Evolutionary conservation across 2,888 invertebrate species (phyloP).

Genomic region (Caenorhabditis doughertyi): DNA sequence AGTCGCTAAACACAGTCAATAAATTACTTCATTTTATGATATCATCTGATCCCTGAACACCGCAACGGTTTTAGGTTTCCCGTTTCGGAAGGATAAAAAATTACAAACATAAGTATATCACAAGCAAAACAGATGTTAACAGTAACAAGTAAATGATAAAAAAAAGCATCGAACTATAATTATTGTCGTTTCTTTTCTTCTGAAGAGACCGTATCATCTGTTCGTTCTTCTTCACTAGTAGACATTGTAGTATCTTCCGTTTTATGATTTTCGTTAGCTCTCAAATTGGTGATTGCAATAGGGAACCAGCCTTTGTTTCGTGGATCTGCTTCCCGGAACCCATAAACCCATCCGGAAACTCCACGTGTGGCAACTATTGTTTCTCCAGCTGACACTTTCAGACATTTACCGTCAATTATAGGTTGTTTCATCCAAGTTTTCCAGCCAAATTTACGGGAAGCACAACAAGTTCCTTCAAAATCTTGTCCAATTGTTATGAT

Average conservation of each 20-base stretch:
- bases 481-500: slow-evolving; percentile 54
- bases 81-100: background rate
- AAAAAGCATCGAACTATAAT: background rate
- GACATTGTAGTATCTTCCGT: background rate
- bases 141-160: slow-evolving; percentile 2
- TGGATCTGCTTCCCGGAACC: slow-evolving; percentile 61
- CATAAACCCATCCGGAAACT: slow-evolving; percentile 76
- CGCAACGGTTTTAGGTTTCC: background rate
- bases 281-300: slow-evolving; percentile 45
- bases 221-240: slow-evolving; percentile 7
- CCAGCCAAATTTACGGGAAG: slow-evolving; percentile 49
- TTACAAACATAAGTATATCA: slow-evolving; percentile 10
- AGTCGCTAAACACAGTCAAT: slow-evolving; percentile 14
- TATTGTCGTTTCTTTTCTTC: slow-evolving; percentile 47
- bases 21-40: slow-evolving; percentile 27
- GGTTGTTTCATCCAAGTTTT: slow-evolving; percentile 74
- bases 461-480: slow-evolving; percentile 59
- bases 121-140: background rate
- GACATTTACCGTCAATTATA: slow-evolving; percentile 71
- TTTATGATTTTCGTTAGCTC: background rate
- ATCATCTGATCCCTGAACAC: background rate
- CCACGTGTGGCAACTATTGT: slow-evolving; percentile 72
- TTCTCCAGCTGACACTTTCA: slow-evolving; percentile 73
- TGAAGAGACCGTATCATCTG: slow-evolving; percentile 28
- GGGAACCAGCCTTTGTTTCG: slow-evolving; percentile 73